These are phyloP conservation scores for Staurois parvus DNA, from an alignment of 2,797 vertebrate species.

Conservation along the genomic window DNA sequence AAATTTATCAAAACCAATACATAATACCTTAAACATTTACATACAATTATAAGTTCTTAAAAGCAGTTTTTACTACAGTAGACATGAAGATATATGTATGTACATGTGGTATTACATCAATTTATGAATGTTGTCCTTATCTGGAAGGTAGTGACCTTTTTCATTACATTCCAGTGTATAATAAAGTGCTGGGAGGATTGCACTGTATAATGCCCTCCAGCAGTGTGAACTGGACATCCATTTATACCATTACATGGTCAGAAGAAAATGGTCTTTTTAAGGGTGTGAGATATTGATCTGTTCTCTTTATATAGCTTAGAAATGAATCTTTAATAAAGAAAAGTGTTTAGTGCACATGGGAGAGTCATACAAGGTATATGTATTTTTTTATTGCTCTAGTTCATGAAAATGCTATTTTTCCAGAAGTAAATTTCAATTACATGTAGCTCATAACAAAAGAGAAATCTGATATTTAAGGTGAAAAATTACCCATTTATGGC, in stretches of 20 bases:
- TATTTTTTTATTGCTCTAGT: background rate
- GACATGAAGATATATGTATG: too few species aligned
- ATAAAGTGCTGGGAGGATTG: background rate
- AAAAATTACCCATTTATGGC: background rate
- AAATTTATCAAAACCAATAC: too few species aligned
- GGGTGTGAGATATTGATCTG: constrained; percentile 24
- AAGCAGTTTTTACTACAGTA: too few species aligned
- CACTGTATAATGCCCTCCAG: background rate
- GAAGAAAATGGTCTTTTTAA: constrained; percentile 1
- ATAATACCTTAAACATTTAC: too few species aligned
- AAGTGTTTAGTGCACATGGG: constrained; percentile 7
- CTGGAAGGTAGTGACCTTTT: background rate
- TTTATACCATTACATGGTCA: background rate
- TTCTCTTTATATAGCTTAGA: constrained; percentile 9
- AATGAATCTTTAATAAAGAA: constrained; percentile 21
- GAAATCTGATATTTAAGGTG: background rate
- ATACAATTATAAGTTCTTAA: too few species aligned
- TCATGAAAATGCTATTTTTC: constrained; percentile 1
- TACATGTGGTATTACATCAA: too few species aligned
- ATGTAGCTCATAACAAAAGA: background rate
- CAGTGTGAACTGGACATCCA: background rate
- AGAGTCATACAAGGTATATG: constrained; percentile 8
- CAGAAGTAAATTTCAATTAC: background rate
- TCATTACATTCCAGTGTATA: background rate
- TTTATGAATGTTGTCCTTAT: too few species aligned